Conservation (phyloP, 2,113 vertebrate species). For the Urocynchramus pylzowi region DNA sequence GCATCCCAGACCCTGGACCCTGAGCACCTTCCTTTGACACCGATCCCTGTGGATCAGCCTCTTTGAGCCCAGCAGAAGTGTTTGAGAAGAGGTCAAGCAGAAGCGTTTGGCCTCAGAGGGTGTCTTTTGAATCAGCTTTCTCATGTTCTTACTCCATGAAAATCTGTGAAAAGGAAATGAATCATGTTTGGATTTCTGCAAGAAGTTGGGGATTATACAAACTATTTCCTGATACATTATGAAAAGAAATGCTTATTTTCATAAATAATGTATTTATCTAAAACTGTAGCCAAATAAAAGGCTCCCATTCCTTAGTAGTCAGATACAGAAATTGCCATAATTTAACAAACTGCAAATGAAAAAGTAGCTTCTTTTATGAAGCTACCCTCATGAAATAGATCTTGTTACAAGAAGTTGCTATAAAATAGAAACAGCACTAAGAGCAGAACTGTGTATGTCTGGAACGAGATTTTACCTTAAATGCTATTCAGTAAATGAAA, state of each 20-base stretch:
- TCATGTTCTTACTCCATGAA: conserved; percentile 10
- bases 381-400: conserved; percentile 43
- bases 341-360: conserved; percentile 33
- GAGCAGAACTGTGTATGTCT: conserved; percentile 48
- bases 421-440: conserved; percentile 42
- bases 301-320: conserved; percentile 19
- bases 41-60: neutral
- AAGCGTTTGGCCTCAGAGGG: neutral
- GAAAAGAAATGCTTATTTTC: conserved; percentile 46
- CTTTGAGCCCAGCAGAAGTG: neutral
- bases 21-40: neutral
- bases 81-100: neutral
- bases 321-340: conserved; percentile 50
- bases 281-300: conserved; percentile 58
- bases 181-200: conserved; percentile 55
- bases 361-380: conserved; percentile 45
- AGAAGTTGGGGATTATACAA: conserved; percentile 41
- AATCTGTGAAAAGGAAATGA: conserved; percentile 54
- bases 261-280: conserved; percentile 40
- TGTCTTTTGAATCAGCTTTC: neutral
- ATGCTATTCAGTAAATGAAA: conserved; percentile 66
- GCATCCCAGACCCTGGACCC: neutral
- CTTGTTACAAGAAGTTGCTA: conserved; percentile 44
- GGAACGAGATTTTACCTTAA: conserved; percentile 43
- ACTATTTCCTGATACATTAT: conserved; percentile 43